Percentiles rank a stretch among this genome's conserved stretches.
Conservation (phyloP, 2,888 invertebrate genomes). For the Acanthosepion lycidas region DNA sequence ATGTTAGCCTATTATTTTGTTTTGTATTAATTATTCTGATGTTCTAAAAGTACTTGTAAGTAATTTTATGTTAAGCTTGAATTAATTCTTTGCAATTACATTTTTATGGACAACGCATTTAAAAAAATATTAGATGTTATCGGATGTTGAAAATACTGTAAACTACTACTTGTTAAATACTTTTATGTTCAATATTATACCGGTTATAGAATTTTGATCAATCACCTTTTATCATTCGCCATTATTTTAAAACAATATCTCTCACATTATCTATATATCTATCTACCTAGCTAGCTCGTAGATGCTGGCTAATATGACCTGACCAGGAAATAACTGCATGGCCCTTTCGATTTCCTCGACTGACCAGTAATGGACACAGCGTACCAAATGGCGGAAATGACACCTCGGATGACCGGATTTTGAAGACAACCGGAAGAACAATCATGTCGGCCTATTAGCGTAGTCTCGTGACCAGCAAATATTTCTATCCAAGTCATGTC, state of each 20-base stretch:
- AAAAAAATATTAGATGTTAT: too few species aligned
- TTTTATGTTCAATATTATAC: too few species aligned
- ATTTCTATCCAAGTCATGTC: not conserved
- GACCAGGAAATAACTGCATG: not conserved
- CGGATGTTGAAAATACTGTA: too few species aligned
- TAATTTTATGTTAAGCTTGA: too few species aligned
- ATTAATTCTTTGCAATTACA: too few species aligned
- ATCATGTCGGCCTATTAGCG: not conserved
- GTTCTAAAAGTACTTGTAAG: too few species aligned
- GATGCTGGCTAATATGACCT: not conserved
- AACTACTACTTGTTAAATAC: too few species aligned
- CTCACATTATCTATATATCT: too few species aligned
- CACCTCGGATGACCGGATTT: not conserved
- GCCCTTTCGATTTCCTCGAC: not conserved
- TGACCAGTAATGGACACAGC: not conserved
- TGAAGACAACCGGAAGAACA: not conserved
- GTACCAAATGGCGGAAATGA: not conserved
- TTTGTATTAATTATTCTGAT: too few species aligned
- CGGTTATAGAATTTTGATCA: not conserved
- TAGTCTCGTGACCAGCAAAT: not conserved
- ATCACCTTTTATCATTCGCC: not conserved
- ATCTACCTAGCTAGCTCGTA: not conserved
- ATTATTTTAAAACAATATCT: too few species aligned
- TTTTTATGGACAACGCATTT: too few species aligned
- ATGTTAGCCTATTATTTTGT: too few species aligned